phyloP scores from a whole-genome alignment of 1,140 invertebrate species.

The Megathymus violae region DNA sequence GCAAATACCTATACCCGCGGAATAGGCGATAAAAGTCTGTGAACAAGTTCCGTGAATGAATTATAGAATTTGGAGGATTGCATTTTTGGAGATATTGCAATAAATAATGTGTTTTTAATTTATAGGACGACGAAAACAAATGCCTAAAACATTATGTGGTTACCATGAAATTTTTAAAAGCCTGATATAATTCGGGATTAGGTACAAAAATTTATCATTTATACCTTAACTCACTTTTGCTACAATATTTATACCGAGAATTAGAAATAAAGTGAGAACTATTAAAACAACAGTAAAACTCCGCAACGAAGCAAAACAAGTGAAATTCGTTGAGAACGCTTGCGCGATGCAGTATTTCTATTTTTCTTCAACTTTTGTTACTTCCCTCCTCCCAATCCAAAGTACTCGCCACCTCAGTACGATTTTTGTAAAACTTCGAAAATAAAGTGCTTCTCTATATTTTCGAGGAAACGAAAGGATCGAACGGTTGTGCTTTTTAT shows the following conservation, averaged over 20 bases:
- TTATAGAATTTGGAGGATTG: no score
- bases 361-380: neutral
- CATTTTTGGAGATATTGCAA: no score
- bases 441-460: neutral
- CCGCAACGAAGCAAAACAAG: neutral
- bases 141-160: no score
- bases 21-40: no score
- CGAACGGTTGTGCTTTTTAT: neutral
- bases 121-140: no score
- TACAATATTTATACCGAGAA: neutral
- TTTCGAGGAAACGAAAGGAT: neutral
- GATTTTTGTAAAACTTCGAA: neutral
- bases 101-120: no score
- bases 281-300: neutral
- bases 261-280: neutral
- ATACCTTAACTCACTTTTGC: neutral
- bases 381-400: no score
- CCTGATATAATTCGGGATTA: no score
- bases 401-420: neutral
- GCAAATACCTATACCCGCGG: no score
- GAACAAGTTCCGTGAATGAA: no score
- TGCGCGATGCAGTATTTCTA: neutral
- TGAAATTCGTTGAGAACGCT: neutral
- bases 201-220: no score
- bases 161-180: no score